Base-by-base conservation (phyloP, 2,888 invertebrate species). In the Molorchus minor region DNA sequence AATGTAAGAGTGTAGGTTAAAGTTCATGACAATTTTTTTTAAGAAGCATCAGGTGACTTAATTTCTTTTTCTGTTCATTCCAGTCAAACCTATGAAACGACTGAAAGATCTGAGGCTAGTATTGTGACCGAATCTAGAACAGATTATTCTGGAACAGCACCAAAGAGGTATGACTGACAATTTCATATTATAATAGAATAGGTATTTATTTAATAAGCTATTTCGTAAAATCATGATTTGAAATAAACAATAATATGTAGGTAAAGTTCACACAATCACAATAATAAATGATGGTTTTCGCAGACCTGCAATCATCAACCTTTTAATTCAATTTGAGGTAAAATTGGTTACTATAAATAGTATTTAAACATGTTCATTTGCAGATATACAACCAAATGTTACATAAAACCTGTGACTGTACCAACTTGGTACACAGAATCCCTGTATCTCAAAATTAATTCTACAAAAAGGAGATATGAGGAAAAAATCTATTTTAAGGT, bases 391-490 rank as follows among this genome's bases (percentile, higher is more conserved):
- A 74, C 76, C 25, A 76, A 65, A n/a, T 79, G 79, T 63, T 77
- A 74, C 54, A 72, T 79, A 35, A 70, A 76, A 68, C 75, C 73
- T 47, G 73, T 70, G 49, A 69, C 71, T 20, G 58, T 74, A 30
- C 79, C 79, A n/a, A 73, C 74, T 20, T 77, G 76, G 73, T 79
- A 77, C 59, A 73, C 76, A n/a, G 78, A 79, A 64, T 77, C 77
- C 7, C 55, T 79, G 20, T 66, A 75, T 13, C 43, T 73, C 10
- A 64, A 64, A 10, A 64, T 73, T 30, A 67, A 64, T 12, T 71
- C 72, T n/a, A 73, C 69, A 1, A 71, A 66, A 51, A 61, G 62
- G 16, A 58, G 16, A 17, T 71, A 66, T 44, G 62, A 61, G 7
- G 69, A 72, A 56, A 68, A 68, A 62, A 57, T 72, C n/a, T 68